Base-by-base conservation (phyloP, 2,888 invertebrate species). In the Myopa testacea region DNA sequence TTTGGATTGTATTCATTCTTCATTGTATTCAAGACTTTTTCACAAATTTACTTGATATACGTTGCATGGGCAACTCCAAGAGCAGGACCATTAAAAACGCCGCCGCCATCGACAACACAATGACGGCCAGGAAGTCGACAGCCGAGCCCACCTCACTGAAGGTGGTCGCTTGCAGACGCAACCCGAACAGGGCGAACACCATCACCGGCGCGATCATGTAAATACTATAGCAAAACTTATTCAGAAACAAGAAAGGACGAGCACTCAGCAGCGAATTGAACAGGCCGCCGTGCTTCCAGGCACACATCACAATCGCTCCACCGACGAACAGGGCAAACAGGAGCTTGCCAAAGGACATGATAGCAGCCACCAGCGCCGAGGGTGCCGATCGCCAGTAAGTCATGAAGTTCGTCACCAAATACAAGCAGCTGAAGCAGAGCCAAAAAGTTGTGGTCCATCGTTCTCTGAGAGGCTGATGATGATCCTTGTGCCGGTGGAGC, bases 271-370 rank as follows among this genome's bases (percentile, higher is more conserved):
- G 55, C 1, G 75, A 34, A 55, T 83, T 81, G 58, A 85, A 82
- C 5, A 71, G 58, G 12, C 85, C 86, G 40, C 86, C 87, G 63
- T 83, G 82, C 14, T 85, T 85, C 75, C 84, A 82, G 78, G 85
- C 83, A 75, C 86, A 87, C 78, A 84, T 77, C 38, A 86, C 82
- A 72, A 86, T 81, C n/a, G 82, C 81, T 76, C 83, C 83, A 10
- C 86, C 86, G 45, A 85, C 79, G 75, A 82, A 83, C 16, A 86
- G 81, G 50, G 86, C 85, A 78, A 86, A 86, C 70, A 84, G 70
- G 52, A 86, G 80, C 80, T 86, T 87, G 45, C 87, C 87, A 74
- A 86, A 80, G n/a, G 86, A 86, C 85, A 86, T 85, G 76, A 86
- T 84, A 52, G 80, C 67, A 3, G 86, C 84, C 12, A 86, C 85